Evolutionary conservation across 2,113 vertebrate genomes (phyloP).

Genomic region (Semnornis frantzii): DNA sequence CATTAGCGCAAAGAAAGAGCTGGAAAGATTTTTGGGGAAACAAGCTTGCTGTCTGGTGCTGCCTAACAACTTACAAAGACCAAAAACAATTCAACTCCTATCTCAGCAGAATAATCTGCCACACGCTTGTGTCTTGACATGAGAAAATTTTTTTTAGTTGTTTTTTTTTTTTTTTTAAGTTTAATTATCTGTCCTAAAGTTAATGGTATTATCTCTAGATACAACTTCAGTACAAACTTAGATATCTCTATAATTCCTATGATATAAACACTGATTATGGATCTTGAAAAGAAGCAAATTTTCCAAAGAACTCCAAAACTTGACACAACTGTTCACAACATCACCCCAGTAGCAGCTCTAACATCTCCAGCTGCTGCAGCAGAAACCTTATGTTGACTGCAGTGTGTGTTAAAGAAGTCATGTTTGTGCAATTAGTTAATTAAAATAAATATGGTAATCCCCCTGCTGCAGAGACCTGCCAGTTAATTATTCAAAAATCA

Average conservation of each 20-base stretch:
- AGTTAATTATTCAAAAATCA: constrained; percentile 67
- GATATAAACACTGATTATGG: background rate
- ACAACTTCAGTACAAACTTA: background rate
- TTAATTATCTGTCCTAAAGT: background rate
- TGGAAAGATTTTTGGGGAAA: background rate
- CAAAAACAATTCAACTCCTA: background rate
- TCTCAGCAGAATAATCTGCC: background rate
- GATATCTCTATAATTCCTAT: background rate
- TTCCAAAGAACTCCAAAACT: background rate
- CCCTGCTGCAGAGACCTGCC: constrained; percentile 42
- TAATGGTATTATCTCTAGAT: background rate
- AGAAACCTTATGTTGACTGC: background rate
- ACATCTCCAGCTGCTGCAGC: background rate
- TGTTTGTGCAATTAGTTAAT: constrained; percentile 63
- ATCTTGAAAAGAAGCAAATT: background rate
- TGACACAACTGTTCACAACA: background rate
- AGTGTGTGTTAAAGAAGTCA: background rate
- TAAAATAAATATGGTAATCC: constrained; percentile 69
- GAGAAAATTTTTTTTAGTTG: background rate
- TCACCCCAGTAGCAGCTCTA: background rate
- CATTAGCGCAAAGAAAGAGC: background rate
- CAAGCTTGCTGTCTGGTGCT: background rate
- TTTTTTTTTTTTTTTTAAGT: background rate
- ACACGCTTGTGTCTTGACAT: background rate
- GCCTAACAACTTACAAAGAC: background rate